Evolutionary conservation across 2,113 vertebrate genomes (phyloP), one percentile per base, ranked within the genome.

Genomic region (Percina caprodes): DNA sequence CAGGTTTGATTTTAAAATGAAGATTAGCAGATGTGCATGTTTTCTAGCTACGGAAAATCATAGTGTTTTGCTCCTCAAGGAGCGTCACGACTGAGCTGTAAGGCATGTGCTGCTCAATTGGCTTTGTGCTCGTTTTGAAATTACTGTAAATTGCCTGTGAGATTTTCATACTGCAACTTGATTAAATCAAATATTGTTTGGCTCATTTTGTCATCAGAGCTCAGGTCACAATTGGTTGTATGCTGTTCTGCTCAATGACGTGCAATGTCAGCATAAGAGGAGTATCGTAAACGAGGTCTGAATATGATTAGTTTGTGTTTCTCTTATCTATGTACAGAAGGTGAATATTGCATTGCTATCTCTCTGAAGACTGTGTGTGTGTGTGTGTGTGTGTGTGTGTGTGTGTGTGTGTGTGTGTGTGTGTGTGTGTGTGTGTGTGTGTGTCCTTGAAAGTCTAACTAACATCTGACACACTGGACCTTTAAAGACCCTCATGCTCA

Each of bases 21-120:
- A 63, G 63, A 71, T 87, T 65, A 83, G 82, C 82, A 86, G 88
- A 87, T 91, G 88, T 79, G 71, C 73, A 48, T 69, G 73, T 77
- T 86, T 76, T 67, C 79, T 13, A 52, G 60, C 65, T 75, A 79
- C 85, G 77, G 19, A 45, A 86, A 90, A 87, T 88, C 80, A 80
- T 86, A 88, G 77, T 82, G 85, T 63, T 79, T 78, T 75, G 82
- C 81, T 85, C 69, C 76, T 84, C n/a, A 10, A 11, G 3, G 52
- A 71, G 69, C 19, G 10, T 88, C 85, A 85, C 59, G 23, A 74
- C 83, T 52, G 73, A 70, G 82, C 78, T 88, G 63, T n/a, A 61
- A 84, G 86, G 82, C 71, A 46, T 19, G 69, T 0, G 33, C 69
- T 18, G 56, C 73, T 87, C 46, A 2, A 66, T 85, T 21, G 16